Conservation (phyloP, 2,797 vertebrate genomes). For the Ataeniobius toweri region DNA sequence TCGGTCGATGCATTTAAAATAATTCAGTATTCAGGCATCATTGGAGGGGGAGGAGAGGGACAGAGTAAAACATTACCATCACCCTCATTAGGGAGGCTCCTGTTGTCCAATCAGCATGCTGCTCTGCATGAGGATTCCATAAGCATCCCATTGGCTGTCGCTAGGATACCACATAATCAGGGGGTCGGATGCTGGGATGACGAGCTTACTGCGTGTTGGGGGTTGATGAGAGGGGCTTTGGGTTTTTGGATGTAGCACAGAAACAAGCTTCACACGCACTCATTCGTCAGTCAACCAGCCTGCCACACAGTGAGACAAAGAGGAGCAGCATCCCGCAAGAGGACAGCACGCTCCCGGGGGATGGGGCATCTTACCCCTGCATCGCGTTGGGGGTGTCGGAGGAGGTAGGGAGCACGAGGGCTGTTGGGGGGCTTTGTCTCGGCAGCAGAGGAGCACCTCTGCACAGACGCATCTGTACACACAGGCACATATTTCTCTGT, state of each 20-base stretch:
- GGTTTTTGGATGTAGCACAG: constrained; percentile 64
- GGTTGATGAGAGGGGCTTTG: constrained; percentile 66
- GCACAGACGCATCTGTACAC: constrained; percentile 15
- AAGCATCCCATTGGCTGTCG: constrained; percentile 82
- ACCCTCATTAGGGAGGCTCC: constrained; percentile 81
- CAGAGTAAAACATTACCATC: constrained; percentile 78
- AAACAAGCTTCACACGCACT: constrained; percentile 55
- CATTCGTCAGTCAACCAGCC: constrained; percentile 55
- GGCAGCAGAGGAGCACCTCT: constrained; percentile 45
- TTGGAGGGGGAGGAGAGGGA: constrained; percentile 71
- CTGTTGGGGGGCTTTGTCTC: constrained; percentile 77
- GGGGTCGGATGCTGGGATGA: constrained; percentile 79
- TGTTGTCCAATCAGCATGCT: constrained; percentile 75
- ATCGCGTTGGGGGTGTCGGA: constrained; percentile 79
- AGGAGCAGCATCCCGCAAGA: constrained; percentile 73
- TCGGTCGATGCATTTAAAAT: constrained; percentile 33
- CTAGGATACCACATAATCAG: constrained; percentile 86
- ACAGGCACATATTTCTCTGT: constrained; percentile 27
- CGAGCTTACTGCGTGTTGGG: constrained; percentile 68
- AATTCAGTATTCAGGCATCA: constrained; percentile 57
- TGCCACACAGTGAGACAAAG: constrained; percentile 68
- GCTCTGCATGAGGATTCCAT: constrained; percentile 73
- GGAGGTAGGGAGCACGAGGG: constrained; percentile 79
- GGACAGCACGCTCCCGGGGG: constrained; percentile 76
- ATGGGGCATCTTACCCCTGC: constrained; percentile 85